phyloP scores from a whole-genome alignment of 2,888 invertebrate species.

The Aleiodes testaceus region DNA sequence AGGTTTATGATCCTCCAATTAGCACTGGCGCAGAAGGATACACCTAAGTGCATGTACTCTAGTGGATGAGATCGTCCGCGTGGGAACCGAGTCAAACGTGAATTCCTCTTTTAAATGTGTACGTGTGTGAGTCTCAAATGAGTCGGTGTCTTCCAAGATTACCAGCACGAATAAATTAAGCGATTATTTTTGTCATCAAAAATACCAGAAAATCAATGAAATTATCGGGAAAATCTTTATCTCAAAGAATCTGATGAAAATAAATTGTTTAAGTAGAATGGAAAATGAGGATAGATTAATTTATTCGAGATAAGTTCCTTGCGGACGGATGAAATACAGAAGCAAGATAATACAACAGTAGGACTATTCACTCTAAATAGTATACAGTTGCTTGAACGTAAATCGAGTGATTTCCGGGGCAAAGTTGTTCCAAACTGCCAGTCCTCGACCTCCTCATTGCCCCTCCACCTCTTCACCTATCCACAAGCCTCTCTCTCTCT shows the following conservation, averaged over 20 bases:
- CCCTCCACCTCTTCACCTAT: constrained; percentile 28
- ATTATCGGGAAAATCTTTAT: too few species aligned
- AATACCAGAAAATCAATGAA: too few species aligned
- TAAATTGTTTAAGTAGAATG: too few species aligned
- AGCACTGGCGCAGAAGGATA: not conserved
- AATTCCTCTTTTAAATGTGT: constrained; percentile 1
- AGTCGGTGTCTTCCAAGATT: constrained; percentile 8
- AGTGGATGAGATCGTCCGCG: constrained; percentile 20
- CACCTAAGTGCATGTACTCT: not conserved
- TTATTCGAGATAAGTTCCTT: too few species aligned
- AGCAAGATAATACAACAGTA: constrained; percentile 33
- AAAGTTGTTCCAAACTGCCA: constrained; percentile 51
- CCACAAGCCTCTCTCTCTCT: not conserved
- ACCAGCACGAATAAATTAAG: constrained; percentile 20
- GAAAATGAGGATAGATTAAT: too few species aligned
- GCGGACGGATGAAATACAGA: constrained; percentile 5
- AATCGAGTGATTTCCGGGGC: constrained; percentile 52
- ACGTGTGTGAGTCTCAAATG: not conserved
- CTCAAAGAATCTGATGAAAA: too few species aligned
- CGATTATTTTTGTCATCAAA: too few species aligned
- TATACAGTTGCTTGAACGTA: constrained; percentile 49
- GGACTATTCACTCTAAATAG: constrained; percentile 38
- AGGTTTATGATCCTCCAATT: constrained; percentile 32
- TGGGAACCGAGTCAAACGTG: constrained; percentile 33
- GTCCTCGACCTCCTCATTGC: constrained; percentile 34